Evolutionary conservation across 2,113 vertebrate genomes (phyloP).

Genomic region (Peromyscus leucopus): DNA sequence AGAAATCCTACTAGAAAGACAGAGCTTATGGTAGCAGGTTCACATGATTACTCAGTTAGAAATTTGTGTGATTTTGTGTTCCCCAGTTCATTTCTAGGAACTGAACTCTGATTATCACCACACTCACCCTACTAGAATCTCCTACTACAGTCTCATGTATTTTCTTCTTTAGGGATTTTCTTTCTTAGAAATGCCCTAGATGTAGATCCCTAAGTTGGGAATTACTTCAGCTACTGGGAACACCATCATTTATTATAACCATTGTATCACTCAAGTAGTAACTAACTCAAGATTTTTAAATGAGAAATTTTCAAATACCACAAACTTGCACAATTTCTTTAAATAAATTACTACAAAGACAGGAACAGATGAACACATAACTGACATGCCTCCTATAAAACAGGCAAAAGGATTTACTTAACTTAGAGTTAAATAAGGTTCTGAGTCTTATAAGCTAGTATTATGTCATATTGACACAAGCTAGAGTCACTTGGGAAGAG

Average conservation of each 20-base stretch:
- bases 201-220: fast-evolving
- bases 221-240: neutral
- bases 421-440: neutral
- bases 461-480: neutral
- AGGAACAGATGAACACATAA: neutral
- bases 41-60: neutral
- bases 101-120: neutral
- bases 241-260: neutral
- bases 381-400: neutral
- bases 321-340: neutral
- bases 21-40: neutral
- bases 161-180: constrained; percentile 62
- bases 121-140: neutral
- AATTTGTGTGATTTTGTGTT: neutral
- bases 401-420: neutral
- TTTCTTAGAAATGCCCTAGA: neutral
- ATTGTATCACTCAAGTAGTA: neutral
- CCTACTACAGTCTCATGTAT: constrained; percentile 34
- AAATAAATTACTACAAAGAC: neutral
- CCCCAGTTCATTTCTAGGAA: neutral
- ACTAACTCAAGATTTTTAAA: neutral
- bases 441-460: neutral
- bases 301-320: neutral
- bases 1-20: neutral
- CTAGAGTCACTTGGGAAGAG: neutral